A percentile compares a stretch with the other conserved stretches of the same genome.
Evolutionary conservation across 2,888 invertebrate species (phyloP).

Genomic region (Metellina segmentata): DNA sequence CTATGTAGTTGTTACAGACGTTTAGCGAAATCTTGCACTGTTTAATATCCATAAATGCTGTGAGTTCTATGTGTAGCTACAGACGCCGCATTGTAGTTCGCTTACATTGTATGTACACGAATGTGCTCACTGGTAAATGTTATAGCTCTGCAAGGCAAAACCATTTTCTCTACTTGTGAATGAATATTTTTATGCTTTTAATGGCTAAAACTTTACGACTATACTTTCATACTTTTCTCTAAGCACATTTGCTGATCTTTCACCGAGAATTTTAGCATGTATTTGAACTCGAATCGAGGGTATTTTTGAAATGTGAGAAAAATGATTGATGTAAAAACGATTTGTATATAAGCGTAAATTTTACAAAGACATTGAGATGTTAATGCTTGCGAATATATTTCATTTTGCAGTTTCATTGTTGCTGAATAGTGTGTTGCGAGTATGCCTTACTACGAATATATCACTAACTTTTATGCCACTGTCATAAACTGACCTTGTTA

Average conservation of each 20-base stretch:
- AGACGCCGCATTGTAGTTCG: too few species aligned
- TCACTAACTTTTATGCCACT: neutral
- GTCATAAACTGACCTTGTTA: neutral
- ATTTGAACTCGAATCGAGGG: neutral
- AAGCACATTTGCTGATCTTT: constrained; percentile 14
- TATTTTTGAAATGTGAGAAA: constrained; percentile 18
- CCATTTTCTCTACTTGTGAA: neutral
- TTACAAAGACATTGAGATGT: neutral
- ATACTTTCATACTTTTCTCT: neutral
- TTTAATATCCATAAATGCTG: neutral
- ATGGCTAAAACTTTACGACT: neutral
- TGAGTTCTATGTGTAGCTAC: too few species aligned
- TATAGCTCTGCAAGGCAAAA: neutral
- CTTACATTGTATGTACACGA: neutral
- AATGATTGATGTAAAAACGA: neutral
- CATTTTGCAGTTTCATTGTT: constrained; percentile 8
- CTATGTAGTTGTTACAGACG: constrained; percentile 2
- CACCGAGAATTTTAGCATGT: neutral
- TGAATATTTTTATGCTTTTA: constrained; percentile 26
- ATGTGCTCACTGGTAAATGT: neutral
- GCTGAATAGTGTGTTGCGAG: neutral
- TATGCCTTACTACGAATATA: constrained; percentile 14
- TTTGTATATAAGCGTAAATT: constrained; percentile 14
- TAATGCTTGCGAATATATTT: constrained; percentile 34
- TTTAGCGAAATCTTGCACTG: constrained; percentile 21